Base-by-base conservation (phyloP, 2,888 invertebrate genomes). In the Rotaria sp. region DNA sequence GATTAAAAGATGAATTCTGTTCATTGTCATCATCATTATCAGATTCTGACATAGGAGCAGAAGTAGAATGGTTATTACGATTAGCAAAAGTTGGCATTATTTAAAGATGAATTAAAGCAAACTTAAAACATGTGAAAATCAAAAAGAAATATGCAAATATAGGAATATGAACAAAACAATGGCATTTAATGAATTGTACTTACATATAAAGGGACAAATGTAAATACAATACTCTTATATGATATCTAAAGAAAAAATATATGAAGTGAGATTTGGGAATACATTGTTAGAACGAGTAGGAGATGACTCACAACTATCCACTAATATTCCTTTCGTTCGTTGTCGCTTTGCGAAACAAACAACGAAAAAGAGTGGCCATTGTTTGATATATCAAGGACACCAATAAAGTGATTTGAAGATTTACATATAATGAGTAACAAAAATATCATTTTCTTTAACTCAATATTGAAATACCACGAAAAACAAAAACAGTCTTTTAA, bases 11-110 rank as follows among this genome's bases (percentile, higher is more conserved):
- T 67, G 67, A 35, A 67, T 35, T 67, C 67, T 67, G 67, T 67
- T 67, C 67, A 67, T 67, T 67, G 67, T 67, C 67, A 35, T 67
- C 67, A 67, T 67, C 67, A 67, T 67, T 67, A 67, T 67, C 67
- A 35, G 67, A 67, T 67, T 67, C 67, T 15, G 67, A 67, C 67
- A 67, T 21, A 30, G 30, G 35, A 35, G 67, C 35, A 35, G 67
- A 67, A 35, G 0, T 35, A 30, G 67, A 67, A 67, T 67, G 35
- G 35, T 30, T 67, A 35, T 67, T 35, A 35, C 35, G 67, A 67
- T 35, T 21, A 26, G 67, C 67, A 67, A 67, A 67, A 30, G 67
- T 67, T 67, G 67, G 35, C 67, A 67, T 67, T 21, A 67, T 67
- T 59, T 3, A 30, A n/a, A 59, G 13, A 30, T 59, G 59, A 59